These are phyloP conservation scores for Temnothorax rugatulus DNA, from an alignment of 2,888 invertebrate species.

Conservation along the genomic window DNA sequence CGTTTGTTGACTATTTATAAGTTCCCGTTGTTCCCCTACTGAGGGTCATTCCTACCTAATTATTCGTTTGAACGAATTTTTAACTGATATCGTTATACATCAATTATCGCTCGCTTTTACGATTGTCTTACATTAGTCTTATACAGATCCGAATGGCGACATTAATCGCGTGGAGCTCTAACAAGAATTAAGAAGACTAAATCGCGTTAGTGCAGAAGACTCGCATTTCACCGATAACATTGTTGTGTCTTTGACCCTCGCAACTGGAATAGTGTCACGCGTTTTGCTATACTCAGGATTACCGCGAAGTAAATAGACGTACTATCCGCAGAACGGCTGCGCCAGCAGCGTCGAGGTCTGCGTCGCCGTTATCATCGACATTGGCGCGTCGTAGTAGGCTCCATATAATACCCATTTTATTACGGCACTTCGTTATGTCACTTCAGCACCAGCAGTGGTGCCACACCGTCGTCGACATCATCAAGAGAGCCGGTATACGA, in stretches of 20 bases:
- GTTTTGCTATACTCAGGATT: slow-evolving; percentile 39
- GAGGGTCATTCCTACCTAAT: too few species aligned
- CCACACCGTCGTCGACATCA: slow-evolving; percentile 44
- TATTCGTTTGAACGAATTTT: too few species aligned
- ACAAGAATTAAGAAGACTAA: background rate
- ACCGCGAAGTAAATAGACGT: slow-evolving; percentile 18
- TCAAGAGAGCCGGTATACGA: slow-evolving; percentile 31
- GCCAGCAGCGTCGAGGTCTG: background rate
- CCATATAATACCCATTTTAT: slow-evolving; percentile 72
- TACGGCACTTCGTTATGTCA: slow-evolving; percentile 74
- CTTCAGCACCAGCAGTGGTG: slow-evolving; percentile 59
- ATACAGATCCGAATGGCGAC: background rate
- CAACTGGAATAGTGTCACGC: slow-evolving; percentile 35
- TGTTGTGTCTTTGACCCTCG: background rate
- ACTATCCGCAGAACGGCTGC: background rate
- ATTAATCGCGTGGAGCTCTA: background rate
- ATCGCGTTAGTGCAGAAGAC: background rate
- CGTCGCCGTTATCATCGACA: slow-evolving; percentile 22
- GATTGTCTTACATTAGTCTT: too few species aligned
- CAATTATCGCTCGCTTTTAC: too few species aligned
- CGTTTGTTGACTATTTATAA: too few species aligned
- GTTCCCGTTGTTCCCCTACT: too few species aligned
- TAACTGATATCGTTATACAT: too few species aligned
- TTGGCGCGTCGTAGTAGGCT: slow-evolving; percentile 15
- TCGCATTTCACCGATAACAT: background rate